Conservation (phyloP, 2,797 vertebrate species). For the Geotria australis region DNA sequence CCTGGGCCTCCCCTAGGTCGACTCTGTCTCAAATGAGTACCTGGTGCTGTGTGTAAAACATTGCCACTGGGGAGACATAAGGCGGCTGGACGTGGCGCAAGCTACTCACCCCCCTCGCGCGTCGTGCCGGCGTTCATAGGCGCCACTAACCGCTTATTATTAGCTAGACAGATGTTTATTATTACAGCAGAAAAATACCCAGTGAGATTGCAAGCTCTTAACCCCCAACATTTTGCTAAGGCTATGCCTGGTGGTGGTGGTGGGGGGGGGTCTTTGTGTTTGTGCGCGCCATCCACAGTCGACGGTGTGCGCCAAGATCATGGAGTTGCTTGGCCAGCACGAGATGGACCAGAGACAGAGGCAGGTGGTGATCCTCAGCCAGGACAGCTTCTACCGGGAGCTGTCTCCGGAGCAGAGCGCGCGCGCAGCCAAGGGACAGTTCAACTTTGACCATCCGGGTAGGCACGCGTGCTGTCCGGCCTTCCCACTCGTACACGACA, state of each 20-base stretch:
- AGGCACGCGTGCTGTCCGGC: constrained; percentile 3
- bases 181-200: too few species aligned
- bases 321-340: constrained; percentile 82
- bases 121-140: too few species aligned
- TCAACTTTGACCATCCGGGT: constrained; percentile 98
- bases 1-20: too few species aligned
- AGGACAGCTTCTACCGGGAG: constrained; percentile 87
- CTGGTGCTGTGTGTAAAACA: too few species aligned
- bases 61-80: too few species aligned
- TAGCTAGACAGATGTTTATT: too few species aligned
- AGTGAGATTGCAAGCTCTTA: too few species aligned
- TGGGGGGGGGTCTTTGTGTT: not conserved
- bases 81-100: too few species aligned
- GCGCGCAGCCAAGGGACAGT: constrained; percentile 71
- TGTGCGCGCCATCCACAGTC: constrained; percentile 19
- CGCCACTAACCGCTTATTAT: too few species aligned
- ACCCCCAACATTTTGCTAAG: not conserved
- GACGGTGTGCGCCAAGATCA: constrained; percentile 73
- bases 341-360: constrained; percentile 71
- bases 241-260: not conserved
- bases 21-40: too few species aligned
- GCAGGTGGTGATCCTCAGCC: constrained; percentile 76
- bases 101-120: too few species aligned
- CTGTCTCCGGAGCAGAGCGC: constrained; percentile 75
- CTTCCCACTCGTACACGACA: not conserved